A percentile compares a stretch with the other conserved stretches of the same genome.
Conservation (phyloP, 2,888 invertebrate species). For the Acanthosoma haemorrhoidale region DNA sequence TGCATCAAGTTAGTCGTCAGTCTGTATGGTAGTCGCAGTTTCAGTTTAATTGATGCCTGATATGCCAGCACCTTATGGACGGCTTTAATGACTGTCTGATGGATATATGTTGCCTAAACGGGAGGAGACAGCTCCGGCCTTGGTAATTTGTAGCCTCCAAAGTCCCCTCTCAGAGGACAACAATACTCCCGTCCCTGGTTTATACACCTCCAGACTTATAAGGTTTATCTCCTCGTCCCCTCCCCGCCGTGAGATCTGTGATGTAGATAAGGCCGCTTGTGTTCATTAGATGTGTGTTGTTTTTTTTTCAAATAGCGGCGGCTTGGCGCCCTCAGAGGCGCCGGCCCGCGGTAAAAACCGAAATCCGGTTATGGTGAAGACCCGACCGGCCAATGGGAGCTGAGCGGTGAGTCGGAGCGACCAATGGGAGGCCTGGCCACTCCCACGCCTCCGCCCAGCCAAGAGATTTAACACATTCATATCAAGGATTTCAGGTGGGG, state of each 20-base stretch:
- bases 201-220: not conserved
- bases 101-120: not conserved
- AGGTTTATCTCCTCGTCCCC: not conserved
- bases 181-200: slow-evolving; percentile 1
- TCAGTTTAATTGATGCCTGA: too few relatives aligned
- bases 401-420: not conserved
- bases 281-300: slow-evolving; percentile 19
- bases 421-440: not conserved
- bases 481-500: not conserved
- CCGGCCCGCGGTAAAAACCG: slow-evolving; percentile 17
- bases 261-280: slow-evolving; percentile 14
- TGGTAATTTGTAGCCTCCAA: not conserved
- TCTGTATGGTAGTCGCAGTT: too few relatives aligned
- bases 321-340: slow-evolving; percentile 25
- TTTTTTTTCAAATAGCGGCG: not conserved
- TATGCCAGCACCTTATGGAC: too few relatives aligned
- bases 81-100: not conserved
- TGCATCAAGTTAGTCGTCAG: too few relatives aligned
- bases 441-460: slow-evolving; percentile 15
- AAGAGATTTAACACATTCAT: slow-evolving; percentile 16
- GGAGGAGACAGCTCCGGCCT: not conserved
- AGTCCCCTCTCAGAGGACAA: not conserved
- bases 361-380: slow-evolving; percentile 23
- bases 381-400: not conserved
- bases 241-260: not conserved